Evolutionary conservation across 2,888 invertebrate species (phyloP).

Genomic region (Hypercompe scribonia): DNA sequence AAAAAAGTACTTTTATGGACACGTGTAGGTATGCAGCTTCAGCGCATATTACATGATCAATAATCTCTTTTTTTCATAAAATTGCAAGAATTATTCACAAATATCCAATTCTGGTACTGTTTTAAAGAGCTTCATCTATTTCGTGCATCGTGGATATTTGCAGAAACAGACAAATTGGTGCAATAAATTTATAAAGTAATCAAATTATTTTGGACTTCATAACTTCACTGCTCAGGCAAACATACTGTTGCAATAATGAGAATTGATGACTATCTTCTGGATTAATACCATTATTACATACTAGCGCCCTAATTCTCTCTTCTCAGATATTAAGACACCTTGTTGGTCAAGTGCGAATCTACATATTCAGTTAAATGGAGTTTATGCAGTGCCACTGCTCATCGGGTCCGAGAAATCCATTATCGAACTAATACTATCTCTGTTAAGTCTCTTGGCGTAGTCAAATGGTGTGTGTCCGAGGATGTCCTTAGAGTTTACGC

Average conservation of each 20-base stretch:
- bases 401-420: background rate
- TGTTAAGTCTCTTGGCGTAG: slow-evolving; percentile 61
- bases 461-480: slow-evolving; percentile 86
- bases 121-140: background rate
- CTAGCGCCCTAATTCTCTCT: background rate
- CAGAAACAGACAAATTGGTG: background rate
- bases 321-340: background rate
- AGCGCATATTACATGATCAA: background rate
- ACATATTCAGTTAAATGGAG: background rate
- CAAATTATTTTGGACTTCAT: background rate
- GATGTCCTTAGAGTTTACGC: slow-evolving; percentile 76
- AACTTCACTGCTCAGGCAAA: background rate
- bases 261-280: background rate
- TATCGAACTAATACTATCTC: slow-evolving; percentile 21
- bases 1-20: too few species aligned
- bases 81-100: background rate
- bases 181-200: background rate
- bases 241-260: background rate
- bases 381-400: background rate
- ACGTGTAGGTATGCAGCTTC: too few species aligned
- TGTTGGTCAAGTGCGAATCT: background rate
- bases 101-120: background rate
- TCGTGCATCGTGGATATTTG: background rate
- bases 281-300: background rate
- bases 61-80: background rate